Evolutionary conservation across 2,888 invertebrate species (phyloP), one percentile per base, ranked within the genome.

Genomic region (Drosophila multiciliata): DNA sequence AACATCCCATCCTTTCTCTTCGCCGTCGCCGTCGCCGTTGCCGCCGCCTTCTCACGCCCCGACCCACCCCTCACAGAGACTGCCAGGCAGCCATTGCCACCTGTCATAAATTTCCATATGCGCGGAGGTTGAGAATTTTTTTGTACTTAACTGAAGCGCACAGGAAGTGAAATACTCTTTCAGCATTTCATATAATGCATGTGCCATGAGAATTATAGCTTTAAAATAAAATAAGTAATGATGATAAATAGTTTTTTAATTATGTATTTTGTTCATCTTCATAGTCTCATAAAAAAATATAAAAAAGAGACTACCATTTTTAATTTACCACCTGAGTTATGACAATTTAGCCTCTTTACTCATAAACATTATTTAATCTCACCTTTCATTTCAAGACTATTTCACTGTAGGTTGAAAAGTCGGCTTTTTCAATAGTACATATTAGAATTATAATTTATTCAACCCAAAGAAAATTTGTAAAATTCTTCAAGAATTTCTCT

Each of bases 31-130:
- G n/a, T 15, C 54, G 50, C 42, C 50, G 29, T 29, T 5, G 29
- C 29, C 29, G 29, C 5, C 29, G 50, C 42, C 50, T 23, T 15
- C 54, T 38, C 7, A 38, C 9, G 12, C 11, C 1, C 50, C 29
- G 5, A 17, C 58, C 49, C 12, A 32, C 48, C 38, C 48, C 45
- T 20, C 49, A 48, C 49, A 52, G 49, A 29, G 48, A 52, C 59
- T 64, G 61, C 48, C 78, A 62, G 66, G 53, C 82, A 80, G 66
- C 70, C 77, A 85, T 80, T 82, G 86, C 86, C 89, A 87, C 86
- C 88, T 87, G 89, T 80, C 88, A 87, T 87, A 87, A 87, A 89
- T 89, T 87, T 87, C 75, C 89, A 86, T 89, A 77, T 80, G 71
- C 85, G 73, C 73, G 67, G 74, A 87, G 78, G 79, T 72, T 79